These are phyloP conservation scores for Poeciliopsis retropinna DNA, from an alignment of 2,113 vertebrate species.

Conservation along the genomic window DNA sequence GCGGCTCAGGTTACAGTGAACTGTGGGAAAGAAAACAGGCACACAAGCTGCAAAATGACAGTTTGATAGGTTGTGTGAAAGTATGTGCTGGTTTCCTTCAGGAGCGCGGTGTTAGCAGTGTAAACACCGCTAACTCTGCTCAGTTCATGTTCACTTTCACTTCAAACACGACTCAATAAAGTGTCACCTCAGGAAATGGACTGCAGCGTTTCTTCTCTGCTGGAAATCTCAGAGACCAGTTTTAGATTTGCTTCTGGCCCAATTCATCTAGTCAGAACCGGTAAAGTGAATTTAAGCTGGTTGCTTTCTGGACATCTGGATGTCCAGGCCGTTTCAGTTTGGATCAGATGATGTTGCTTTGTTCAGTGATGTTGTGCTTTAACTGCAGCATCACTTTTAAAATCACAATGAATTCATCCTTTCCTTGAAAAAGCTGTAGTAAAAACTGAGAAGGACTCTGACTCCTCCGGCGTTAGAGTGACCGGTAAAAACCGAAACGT, in stretches of 20 bases:
- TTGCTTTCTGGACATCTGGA: background rate
- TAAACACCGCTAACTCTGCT: slow-evolving; percentile 33
- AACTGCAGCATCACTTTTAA: too few relatives aligned
- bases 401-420: too few relatives aligned
- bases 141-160: slow-evolving; percentile 34
- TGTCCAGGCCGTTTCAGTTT: too few relatives aligned
- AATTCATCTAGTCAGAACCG: background rate
- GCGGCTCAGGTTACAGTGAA: background rate
- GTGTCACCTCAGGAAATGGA: background rate
- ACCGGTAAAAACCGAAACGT: too few relatives aligned
- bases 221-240: background rate
- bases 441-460: too few relatives aligned
- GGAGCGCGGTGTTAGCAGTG: slow-evolving; percentile 38
- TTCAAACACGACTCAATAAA: background rate
- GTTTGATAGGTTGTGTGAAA: slow-evolving; percentile 11
- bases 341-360: too few relatives aligned
- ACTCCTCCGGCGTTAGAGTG: too few relatives aligned
- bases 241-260: background rate
- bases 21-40: slow-evolving; percentile 27
- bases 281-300: background rate
- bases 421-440: too few relatives aligned
- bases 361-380: too few relatives aligned
- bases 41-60: background rate
- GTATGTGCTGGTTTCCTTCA: slow-evolving; percentile 22
- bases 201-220: background rate